phyloP scores from a whole-genome alignment of 2,888 invertebrate species.

The Leptopterna dolabrata region DNA sequence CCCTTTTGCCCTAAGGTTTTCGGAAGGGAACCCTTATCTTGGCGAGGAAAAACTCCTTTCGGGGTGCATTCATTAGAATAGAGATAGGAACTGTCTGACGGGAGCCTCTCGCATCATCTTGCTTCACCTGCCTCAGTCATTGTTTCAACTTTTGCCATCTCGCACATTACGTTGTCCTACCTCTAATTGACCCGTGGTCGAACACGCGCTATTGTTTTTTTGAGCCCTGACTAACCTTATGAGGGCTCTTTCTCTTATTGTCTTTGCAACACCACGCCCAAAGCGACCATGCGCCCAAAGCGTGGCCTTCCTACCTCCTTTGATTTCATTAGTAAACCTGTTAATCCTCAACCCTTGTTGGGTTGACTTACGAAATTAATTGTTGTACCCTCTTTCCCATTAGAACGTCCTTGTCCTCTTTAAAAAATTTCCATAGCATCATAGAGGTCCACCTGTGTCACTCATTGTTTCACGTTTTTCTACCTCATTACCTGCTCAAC shows the following conservation, averaged over 20 bases:
- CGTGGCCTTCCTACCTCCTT: neutral
- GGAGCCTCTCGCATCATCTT: neutral
- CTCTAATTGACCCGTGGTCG: neutral
- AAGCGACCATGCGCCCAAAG: neutral
- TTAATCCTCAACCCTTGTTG: neutral
- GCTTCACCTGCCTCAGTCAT: neutral
- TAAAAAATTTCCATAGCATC: too few species aligned
- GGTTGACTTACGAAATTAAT: neutral
- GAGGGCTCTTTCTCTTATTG: neutral
- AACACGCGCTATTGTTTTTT: neutral
- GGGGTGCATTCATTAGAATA: conserved; percentile 51
- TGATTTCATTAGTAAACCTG: neutral
- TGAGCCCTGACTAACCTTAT: neutral
- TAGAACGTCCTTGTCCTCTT: neutral
- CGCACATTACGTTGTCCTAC: neutral
- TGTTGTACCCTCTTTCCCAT: neutral
- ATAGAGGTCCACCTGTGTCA: too few species aligned
- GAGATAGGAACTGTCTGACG: conserved; percentile 41
- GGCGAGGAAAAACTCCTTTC: conserved; percentile 38
- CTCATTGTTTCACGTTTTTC: too few species aligned
- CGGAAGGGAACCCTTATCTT: conserved; percentile 14
- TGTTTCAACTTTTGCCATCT: neutral
- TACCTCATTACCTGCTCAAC: too few species aligned
- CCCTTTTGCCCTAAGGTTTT: conserved; percentile 47
- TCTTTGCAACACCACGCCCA: neutral